Base-by-base conservation (phyloP, 1,140 invertebrate species). In the Onthophagus taurus region DNA sequence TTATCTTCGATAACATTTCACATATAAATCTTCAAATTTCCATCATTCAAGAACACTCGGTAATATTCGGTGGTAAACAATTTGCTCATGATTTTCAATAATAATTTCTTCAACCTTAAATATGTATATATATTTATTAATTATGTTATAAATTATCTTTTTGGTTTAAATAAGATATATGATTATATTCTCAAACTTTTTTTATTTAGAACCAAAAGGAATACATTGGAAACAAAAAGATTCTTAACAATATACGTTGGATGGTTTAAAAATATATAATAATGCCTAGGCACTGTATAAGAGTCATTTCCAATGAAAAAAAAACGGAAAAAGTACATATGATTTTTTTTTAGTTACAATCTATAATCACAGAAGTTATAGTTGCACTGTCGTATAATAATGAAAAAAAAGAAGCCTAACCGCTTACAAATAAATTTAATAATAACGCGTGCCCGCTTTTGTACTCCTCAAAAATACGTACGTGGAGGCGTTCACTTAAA, bases 201-300 rank as follows among this genome's bases (percentile, higher is more conserved):
- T 53, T 58, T 58, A n/a, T n/a, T n/a, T n/a, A n/a, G 42, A 45
- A 58, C 55, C 54, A 46, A 51, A 56, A 45, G 34, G 51, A n/a
- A 24, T 41, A 46, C 50, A 58, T 45, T 45, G 39, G 44, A 49
- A 56, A 50, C 49, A 42, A 46, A 51, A 53, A 51, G 33, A 43
- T 58, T 39, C 52, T 54, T 49, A 51, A 48, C 52, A 57, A 42
- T 37, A n/a, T 4, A 16, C n/a, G 6, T 30, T 41, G 57, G 52
- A 59, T 53, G 50, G 49, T 57, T 53, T 51, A 59, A 56, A 59
- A 59, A 59, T 58, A 56, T 53, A 59, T 49, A 57, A 52, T 54
- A 50, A 59, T 57, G 55, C 54, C 57, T 57, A 59, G 57, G 57
- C 57, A 59, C 57, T 59, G 57, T 54, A 59, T 55, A 51, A 51